These are phyloP conservation scores for Scaeva pyrastri DNA, from an alignment of 2,888 invertebrate species.

Conservation along the genomic window DNA sequence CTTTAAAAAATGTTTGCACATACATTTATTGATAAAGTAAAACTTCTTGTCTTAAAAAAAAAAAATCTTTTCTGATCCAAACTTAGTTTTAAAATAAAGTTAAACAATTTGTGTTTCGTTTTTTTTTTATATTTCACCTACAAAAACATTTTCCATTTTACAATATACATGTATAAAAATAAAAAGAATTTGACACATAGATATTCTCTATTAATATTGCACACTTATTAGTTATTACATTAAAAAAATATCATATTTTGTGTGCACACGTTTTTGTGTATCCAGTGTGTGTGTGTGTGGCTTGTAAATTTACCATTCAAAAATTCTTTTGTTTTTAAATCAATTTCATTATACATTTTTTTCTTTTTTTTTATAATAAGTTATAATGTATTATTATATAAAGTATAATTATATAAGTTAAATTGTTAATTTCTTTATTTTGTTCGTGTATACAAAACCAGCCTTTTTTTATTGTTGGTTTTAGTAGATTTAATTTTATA, in stretches of 20 bases:
- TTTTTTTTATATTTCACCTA: conserved; percentile 66
- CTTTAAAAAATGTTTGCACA: too few species aligned
- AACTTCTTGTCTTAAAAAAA: too few species aligned
- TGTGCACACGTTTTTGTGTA: conserved; percentile 17
- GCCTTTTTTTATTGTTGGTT: conserved; percentile 69
- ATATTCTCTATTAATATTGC: conserved; percentile 44
- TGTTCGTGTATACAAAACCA: conserved; percentile 75
- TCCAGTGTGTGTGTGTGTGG: conserved; percentile 18
- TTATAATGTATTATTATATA: conserved; percentile 12
- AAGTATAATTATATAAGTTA: conserved; percentile 8
- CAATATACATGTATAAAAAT: conserved; percentile 71
- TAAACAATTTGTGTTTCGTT: not conserved
- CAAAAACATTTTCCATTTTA: conserved; percentile 63
- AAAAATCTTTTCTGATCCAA: too few species aligned
- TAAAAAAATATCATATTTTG: conserved; percentile 32
- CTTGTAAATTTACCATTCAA: conserved; percentile 50
- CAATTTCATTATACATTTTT: conserved; percentile 14
- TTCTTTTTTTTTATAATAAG: conserved; percentile 18
- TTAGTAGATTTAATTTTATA: conserved; percentile 40
- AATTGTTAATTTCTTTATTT: conserved; percentile 25
- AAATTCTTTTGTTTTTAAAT: conserved; percentile 31
- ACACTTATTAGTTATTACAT: conserved; percentile 51
- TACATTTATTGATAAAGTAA: too few species aligned
- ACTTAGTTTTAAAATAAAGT: not conserved
- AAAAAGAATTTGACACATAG: conserved; percentile 71